Base-by-base conservation (phyloP, 2,888 invertebrate genomes). In the Melieria omissa region DNA sequence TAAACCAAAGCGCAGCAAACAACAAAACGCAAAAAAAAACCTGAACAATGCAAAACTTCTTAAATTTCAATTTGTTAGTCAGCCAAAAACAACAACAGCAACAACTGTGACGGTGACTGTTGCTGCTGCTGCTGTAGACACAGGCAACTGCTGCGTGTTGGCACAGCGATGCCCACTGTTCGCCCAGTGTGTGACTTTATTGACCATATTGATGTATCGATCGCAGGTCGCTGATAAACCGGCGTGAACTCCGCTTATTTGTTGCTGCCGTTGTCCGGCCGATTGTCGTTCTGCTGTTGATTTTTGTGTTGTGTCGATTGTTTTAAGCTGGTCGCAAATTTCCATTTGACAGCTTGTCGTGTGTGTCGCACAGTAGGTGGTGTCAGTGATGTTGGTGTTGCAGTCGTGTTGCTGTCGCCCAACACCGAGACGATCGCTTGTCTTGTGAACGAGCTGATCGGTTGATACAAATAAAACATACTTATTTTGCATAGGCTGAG, bases 191-290 rank as follows among this genome's bases (percentile, higher is more conserved):
- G 70, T 78, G 78, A 78, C 78, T 75, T 78, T 78, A 78, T 78
- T 78, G 77, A 77, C 76, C 78, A 78, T 78, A 78, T 78, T 78
- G 78, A 78, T 78, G 77, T 78, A 78, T 78, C 74, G 78, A 78
- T 78, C 78, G 76, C 76, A 75, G 75, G 73, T 72, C 68, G 73
- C 75, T 76, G 78, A 78, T 78, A 78, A 78, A 75, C 75, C 49
- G 54, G n/a, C 29, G 63, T 49, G 58, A 12, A 41, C 10, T 46
- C 8, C 8, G 6, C 16, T 45, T 45, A 61, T 61, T 61, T 61
- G 70, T 46, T 63, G 49, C 29, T 41, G 14, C 14, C 60, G 67
- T 7, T 14, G 29, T 12, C 58, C n/a, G 44, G 44, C 16, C 57
- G 29, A 9, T 41, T 10, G 5, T 14, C 10, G 16, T 46, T 14